Evolutionary conservation across 2,888 invertebrate species (phyloP).

Genomic region (Spodoptera littoralis): DNA sequence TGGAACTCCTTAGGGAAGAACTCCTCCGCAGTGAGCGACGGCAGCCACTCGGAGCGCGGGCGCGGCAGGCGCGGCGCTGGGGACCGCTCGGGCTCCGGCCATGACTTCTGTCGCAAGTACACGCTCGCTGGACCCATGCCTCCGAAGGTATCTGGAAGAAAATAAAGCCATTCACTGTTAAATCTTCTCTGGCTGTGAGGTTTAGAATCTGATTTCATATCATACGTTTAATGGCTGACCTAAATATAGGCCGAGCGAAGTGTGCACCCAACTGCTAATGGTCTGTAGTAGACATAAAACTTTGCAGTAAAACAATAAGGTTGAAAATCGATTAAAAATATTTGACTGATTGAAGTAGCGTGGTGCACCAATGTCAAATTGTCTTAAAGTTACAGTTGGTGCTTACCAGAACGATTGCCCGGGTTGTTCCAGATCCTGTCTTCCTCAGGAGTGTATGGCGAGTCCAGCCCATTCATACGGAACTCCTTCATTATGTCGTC

Average conservation of each 20-base stretch:
- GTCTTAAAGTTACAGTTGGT: no score
- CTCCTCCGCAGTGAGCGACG: slow-evolving; percentile 8
- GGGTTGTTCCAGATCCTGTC: slow-evolving; percentile 57
- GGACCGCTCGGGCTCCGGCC: slow-evolving; percentile 71
- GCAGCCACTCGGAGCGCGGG: slow-evolving; percentile 57
- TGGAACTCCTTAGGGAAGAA: slow-evolving; percentile 41
- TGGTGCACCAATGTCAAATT: no score
- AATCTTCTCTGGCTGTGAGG: no score
- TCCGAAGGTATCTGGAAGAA: slow-evolving; percentile 41
- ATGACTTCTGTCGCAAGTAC: slow-evolving; percentile 80
- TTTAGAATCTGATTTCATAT: no score
- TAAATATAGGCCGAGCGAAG: no score
- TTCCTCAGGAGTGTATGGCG: slow-evolving; percentile 77
- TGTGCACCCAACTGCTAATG: no score
- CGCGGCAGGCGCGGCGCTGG: slow-evolving; percentile 70
- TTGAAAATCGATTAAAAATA: no score
- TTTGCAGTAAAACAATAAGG: no score
- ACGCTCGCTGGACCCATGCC: slow-evolving; percentile 72
- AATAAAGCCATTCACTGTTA: background rate
- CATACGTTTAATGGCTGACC: no score
- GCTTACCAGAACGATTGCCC: slow-evolving; percentile 54
- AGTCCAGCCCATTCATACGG: slow-evolving; percentile 86
- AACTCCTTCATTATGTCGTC: slow-evolving; percentile 88
- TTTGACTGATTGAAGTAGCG: no score
- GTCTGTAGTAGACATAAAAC: no score